Percentiles rank a stretch among this genome's conserved stretches.
Conservation (phyloP, 1,140 invertebrate genomes). For the Drosophila orena region DNA sequence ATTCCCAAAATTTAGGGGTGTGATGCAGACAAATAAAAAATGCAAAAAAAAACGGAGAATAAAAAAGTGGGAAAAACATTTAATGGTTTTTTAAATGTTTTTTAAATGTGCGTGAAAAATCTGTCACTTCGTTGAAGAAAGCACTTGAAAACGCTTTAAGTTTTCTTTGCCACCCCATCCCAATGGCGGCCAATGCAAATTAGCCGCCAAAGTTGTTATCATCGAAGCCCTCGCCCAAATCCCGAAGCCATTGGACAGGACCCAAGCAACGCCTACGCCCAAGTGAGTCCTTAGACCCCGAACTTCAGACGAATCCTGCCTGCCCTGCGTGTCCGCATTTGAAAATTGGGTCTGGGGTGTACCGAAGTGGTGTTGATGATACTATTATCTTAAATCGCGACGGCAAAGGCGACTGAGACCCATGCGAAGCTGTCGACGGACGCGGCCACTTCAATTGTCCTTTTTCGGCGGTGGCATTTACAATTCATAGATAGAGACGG, state of each 20-base stretch:
- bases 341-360: slow-evolving; percentile 6
- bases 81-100: slow-evolving; percentile 85
- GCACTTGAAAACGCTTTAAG: slow-evolving; percentile 63
- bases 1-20: slow-evolving; percentile 50
- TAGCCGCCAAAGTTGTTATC: slow-evolving; percentile 70
- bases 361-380: slow-evolving; percentile 78
- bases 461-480: slow-evolving; percentile 63
- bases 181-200: slow-evolving; percentile 58
- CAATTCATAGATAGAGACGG: slow-evolving; percentile 75
- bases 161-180: slow-evolving; percentile 36
- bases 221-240: slow-evolving; percentile 55
- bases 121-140: slow-evolving; percentile 49
- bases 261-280: slow-evolving; percentile 62
- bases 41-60: not conserved
- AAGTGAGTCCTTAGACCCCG: slow-evolving; percentile 54
- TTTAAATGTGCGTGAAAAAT: slow-evolving; percentile 83
- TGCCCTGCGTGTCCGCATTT: slow-evolving; percentile 5
- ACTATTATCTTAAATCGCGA: slow-evolving; percentile 84
- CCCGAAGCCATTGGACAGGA: slow-evolving; percentile 47
- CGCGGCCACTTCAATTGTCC: slow-evolving; percentile 72
- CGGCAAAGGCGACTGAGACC: slow-evolving; percentile 34
- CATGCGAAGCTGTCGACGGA: slow-evolving; percentile 65
- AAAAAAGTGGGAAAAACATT: slow-evolving; percentile 63
- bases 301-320: slow-evolving; percentile 47
- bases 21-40: slow-evolving; percentile 51